Conservation (phyloP, 1,140 invertebrate species). For the Aplysia californica region DNA sequence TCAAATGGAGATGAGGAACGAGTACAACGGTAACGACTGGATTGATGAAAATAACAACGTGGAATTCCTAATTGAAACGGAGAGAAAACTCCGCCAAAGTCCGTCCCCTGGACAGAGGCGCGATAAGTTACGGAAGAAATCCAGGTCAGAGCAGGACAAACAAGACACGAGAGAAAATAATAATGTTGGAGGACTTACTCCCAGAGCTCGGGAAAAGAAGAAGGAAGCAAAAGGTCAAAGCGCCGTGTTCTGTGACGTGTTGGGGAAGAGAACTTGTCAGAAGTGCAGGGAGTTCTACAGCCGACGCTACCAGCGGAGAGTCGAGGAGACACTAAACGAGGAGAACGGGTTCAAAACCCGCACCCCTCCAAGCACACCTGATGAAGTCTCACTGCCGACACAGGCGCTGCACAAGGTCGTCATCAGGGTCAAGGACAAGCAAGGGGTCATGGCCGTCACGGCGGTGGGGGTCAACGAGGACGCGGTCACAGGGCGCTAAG, state of each 20-base stretch:
- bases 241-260: neutral
- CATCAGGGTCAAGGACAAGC: neutral
- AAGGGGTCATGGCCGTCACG: neutral
- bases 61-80: neutral
- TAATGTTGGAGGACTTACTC: neutral
- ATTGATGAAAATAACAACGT: neutral
- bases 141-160: neutral
- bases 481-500: no score
- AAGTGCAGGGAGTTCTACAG: neutral
- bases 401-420: neutral
- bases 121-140: neutral
- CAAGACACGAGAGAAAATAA: neutral
- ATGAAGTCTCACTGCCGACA: neutral
- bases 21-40: no score
- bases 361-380: neutral
- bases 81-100: neutral
- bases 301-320: no score
- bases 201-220: no score
- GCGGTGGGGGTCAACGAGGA: neutral
- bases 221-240: neutral
- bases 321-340: neutral
- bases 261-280: neutral
- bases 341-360: neutral
- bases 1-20: no score
- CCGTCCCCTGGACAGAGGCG: neutral